phyloP scores from a whole-genome alignment of 2,797 vertebrate species.

The Onychomys arenicola region DNA sequence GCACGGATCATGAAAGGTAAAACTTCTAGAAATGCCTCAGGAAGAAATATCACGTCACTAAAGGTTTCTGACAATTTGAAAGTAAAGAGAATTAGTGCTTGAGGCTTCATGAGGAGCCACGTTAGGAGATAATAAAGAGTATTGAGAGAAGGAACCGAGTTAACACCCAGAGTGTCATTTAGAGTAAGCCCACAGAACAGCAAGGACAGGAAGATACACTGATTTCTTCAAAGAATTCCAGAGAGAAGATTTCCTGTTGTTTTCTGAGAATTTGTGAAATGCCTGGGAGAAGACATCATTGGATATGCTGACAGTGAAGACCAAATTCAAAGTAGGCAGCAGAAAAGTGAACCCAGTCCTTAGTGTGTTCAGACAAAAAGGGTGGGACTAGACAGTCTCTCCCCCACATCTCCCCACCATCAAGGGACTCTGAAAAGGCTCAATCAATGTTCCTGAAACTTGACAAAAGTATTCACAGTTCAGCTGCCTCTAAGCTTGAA shows the following conservation, averaged over 20 bases:
- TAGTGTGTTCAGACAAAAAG: neutral
- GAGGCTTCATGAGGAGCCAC: constrained; percentile 20
- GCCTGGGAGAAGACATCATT: neutral
- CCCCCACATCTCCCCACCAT: neutral
- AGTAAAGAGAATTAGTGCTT: constrained; percentile 49
- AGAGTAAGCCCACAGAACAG: neutral
- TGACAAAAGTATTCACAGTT: constrained; percentile 71
- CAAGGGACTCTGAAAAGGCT: constrained; percentile 46
- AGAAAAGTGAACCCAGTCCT: neutral
- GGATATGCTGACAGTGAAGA: neutral
- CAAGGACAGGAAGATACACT: neutral
- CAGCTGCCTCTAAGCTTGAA: constrained; percentile 60
- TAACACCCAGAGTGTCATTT: neutral
- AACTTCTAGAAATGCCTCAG: constrained; percentile 51
- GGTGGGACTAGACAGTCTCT: neutral
- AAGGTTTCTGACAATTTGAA: constrained; percentile 64
- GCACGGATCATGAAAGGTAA: constrained; percentile 45
- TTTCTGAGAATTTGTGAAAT: constrained; percentile 31
- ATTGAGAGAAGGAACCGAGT: neutral
- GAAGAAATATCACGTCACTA: constrained; percentile 39
- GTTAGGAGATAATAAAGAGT: neutral
- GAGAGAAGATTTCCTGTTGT: neutral
- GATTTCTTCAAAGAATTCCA: constrained; percentile 13
- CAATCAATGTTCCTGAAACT: constrained; percentile 38
- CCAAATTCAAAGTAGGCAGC: neutral